Percentiles rank a stretch among this genome's conserved stretches.
These are phyloP conservation scores for Zaprionus tsacasi DNA, from an alignment of 1,140 invertebrate species.

Conservation along the genomic window DNA sequence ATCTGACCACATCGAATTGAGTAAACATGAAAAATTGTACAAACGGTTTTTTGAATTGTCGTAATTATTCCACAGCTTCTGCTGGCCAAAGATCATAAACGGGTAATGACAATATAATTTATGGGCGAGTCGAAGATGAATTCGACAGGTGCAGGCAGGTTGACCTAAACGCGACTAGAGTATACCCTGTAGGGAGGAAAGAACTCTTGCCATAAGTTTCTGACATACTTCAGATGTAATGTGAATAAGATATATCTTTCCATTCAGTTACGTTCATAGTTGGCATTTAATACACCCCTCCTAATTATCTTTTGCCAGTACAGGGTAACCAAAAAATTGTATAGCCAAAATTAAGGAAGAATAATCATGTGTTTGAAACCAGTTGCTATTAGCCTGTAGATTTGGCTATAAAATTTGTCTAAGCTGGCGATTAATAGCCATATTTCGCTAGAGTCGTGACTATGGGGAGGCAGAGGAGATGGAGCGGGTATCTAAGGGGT, in stretches of 20 bases:
- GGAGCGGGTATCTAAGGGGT: not conserved
- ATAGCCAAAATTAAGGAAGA: constrained; percentile 34
- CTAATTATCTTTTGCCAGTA: not conserved
- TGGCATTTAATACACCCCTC: not conserved
- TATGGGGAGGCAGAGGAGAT: not conserved
- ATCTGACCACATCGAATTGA: not conserved
- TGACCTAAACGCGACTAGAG: not conserved
- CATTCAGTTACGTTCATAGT: not conserved
- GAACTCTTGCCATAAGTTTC: no score
- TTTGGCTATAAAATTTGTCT: constrained; percentile 55
- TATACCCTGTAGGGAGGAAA: not conserved
- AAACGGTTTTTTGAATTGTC: not conserved
- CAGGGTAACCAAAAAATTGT: constrained; percentile 25
- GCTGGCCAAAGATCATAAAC: constrained; percentile 17
- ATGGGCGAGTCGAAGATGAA: constrained; percentile 7
- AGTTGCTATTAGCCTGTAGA: constrained; percentile 50
- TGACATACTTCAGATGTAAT: not conserved
- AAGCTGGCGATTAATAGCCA: constrained; percentile 69
- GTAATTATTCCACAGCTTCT: constrained; percentile 10
- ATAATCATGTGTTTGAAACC: constrained; percentile 51
- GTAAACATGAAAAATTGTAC: constrained; percentile 1
- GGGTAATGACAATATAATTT: constrained; percentile 24
- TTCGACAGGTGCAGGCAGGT: constrained; percentile 12
- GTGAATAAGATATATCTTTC: not conserved
- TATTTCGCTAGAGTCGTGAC: constrained; percentile 20